Evolutionary conservation across 92 coral and sea anemone genomes (phyloP).

Genomic region (Porites divaricata): DNA sequence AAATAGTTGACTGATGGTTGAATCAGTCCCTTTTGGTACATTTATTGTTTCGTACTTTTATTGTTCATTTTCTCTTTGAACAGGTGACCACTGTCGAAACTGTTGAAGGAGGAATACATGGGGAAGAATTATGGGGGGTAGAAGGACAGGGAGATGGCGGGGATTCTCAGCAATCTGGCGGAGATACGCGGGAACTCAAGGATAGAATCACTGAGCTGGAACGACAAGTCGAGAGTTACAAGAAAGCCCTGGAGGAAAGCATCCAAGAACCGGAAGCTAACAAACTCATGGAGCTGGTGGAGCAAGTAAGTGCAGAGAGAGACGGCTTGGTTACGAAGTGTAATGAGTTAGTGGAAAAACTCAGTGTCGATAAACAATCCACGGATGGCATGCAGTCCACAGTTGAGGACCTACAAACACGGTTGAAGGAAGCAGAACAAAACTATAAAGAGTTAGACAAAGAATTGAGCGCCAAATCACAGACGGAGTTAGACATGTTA

Average conservation of each 20-base stretch:
- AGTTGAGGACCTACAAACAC: constrained; percentile 59
- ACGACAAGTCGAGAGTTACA: constrained; percentile 68
- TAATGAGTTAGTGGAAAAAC: constrained; percentile 64
- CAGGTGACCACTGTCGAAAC: constrained; percentile 65
- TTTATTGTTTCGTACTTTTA: background rate
- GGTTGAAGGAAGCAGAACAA: constrained; percentile 55
- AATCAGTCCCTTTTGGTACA: background rate
- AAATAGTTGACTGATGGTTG: background rate
- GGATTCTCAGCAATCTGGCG: constrained; percentile 33
- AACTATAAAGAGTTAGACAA: constrained; percentile 65
- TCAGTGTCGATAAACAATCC: constrained; percentile 49
- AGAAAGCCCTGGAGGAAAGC: constrained; percentile 74
- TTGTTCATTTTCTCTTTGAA: background rate
- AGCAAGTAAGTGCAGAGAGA: constrained; percentile 63
- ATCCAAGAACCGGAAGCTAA: constrained; percentile 74
- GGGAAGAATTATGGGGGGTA: constrained; percentile 44
- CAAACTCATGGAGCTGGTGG: constrained; percentile 69
- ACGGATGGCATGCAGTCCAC: constrained; percentile 72
- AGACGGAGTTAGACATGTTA: constrained; percentile 75
- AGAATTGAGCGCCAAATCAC: constrained; percentile 71
- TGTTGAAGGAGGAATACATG: constrained; percentile 68
- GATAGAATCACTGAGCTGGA: constrained; percentile 80
- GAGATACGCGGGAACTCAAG: constrained; percentile 55
- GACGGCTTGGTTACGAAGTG: constrained; percentile 57
- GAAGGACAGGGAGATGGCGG: constrained; percentile 43